Evolutionary conservation across 53 echinoderm and acorn worm genomes (phyloP).

Genomic region (Antedon mediterranea): DNA sequence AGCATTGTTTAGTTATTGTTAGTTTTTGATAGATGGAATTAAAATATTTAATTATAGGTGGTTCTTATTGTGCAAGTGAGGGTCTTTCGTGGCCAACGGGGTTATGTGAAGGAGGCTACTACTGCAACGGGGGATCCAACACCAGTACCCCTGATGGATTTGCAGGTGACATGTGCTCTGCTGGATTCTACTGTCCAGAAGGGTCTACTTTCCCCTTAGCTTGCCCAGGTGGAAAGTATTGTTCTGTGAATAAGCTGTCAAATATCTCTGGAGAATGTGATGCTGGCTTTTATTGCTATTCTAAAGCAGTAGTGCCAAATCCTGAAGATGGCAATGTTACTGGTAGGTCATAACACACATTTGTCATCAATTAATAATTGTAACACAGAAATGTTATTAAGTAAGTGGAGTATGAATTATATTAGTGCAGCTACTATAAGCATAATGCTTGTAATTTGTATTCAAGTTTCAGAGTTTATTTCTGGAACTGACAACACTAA

Average conservation of each 20-base stretch:
- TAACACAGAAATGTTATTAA: no score
- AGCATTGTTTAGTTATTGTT: no score
- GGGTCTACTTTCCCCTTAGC: slow-evolving; percentile 62
- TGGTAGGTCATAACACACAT: slow-evolving; percentile 20
- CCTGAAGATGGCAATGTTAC: slow-evolving; percentile 82
- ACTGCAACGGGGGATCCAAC: slow-evolving; percentile 61
- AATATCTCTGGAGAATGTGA: slow-evolving; percentile 70
- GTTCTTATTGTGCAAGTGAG: slow-evolving; percentile 74
- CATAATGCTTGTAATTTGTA: no score
- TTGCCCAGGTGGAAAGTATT: slow-evolving; percentile 82
- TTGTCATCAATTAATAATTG: no score
- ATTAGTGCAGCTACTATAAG: no score
- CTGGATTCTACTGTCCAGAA: slow-evolving; percentile 79
- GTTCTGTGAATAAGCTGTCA: slow-evolving; percentile 49
- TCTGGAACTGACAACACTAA: not conserved
- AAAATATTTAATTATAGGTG: slow-evolving; percentile 30
- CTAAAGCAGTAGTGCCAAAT: slow-evolving; percentile 53
- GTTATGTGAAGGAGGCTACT: slow-evolving; percentile 76
- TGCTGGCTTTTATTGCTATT: slow-evolving; percentile 64
- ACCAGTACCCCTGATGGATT: slow-evolving; percentile 54
- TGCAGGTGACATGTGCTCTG: slow-evolving; percentile 56
- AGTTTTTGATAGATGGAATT: not conserved
- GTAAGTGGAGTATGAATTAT: no score
- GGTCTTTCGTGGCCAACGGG: slow-evolving; percentile 63
- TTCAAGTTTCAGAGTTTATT: no score